phyloP scores from a whole-genome alignment of 2,888 invertebrate genomes.

The Tetropium fuscum region DNA sequence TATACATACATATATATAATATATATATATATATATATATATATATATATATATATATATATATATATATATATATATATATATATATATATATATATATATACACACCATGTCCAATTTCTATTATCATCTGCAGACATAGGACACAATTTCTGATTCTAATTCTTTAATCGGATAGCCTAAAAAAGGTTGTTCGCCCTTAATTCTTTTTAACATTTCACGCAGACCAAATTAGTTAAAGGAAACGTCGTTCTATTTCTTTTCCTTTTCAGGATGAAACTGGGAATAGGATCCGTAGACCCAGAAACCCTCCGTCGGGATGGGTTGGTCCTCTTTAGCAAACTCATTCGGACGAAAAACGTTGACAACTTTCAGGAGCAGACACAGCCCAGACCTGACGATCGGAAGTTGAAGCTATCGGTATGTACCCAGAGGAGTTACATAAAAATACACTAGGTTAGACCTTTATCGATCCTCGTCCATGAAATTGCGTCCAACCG shows the following conservation, averaged over 20 bases:
- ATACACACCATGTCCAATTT: too few species aligned
- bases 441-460: too few species aligned
- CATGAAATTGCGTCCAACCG: too few species aligned
- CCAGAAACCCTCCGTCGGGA: constrained; percentile 72
- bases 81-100: too few species aligned
- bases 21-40: too few species aligned
- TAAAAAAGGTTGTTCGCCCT: background rate
- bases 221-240: too few species aligned
- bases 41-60: too few species aligned
- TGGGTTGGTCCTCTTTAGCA: constrained; percentile 82
- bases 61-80: too few species aligned
- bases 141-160: too few species aligned
- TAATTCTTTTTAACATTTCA: background rate
- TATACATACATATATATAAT: too few species aligned
- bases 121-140: too few species aligned
- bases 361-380: constrained; percentile 76
- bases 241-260: background rate
- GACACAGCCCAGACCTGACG: constrained; percentile 67
- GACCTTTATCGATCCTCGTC: too few species aligned
- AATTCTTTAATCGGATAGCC: background rate
- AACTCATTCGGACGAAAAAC: constrained; percentile 87
- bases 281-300: constrained; percentile 69
- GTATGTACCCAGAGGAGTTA: constrained; percentile 71
- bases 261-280: constrained; percentile 66
- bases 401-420: constrained; percentile 80